phyloP scores from a whole-genome alignment of 2,797 vertebrate genomes.

The Kryptolebias ocellatus region DNA sequence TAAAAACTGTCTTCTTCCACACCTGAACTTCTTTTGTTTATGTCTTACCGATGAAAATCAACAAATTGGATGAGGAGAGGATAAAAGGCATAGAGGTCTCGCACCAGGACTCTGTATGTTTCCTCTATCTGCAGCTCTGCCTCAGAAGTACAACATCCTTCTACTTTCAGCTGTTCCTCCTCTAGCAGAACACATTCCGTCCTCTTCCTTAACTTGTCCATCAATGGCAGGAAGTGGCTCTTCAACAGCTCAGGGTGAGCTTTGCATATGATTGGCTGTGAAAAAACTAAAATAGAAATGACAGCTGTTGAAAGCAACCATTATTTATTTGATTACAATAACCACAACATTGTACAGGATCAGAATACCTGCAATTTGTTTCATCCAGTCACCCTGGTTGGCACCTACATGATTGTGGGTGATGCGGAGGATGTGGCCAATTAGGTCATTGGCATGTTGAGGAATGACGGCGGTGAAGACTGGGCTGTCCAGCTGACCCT shows the following conservation, averaged over 20 bases:
- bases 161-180: constrained; percentile 91
- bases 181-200: constrained; percentile 88
- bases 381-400: constrained; percentile 92
- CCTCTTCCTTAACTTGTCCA: constrained; percentile 95
- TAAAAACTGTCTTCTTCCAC: neutral
- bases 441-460: constrained; percentile 88
- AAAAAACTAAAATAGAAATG: constrained; percentile 83
- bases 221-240: constrained; percentile 93
- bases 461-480: constrained; percentile 84
- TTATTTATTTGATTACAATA: neutral
- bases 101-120: constrained; percentile 90
- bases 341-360: neutral
- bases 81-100: constrained; percentile 96
- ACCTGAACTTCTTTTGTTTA: neutral
- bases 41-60: constrained; percentile 89
- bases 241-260: constrained; percentile 86
- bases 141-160: constrained; percentile 86
- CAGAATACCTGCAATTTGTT: constrained; percentile 88
- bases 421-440: constrained; percentile 91
- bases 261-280: constrained; percentile 91
- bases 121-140: constrained; percentile 92
- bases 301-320: constrained; percentile 3
- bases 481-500: constrained; percentile 76
- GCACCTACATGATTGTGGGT: constrained; percentile 91
- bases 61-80: constrained; percentile 94